These are phyloP conservation scores for Pogoniulus pusillus DNA, from an alignment of 2,797 vertebrate genomes.

Conservation along the genomic window DNA sequence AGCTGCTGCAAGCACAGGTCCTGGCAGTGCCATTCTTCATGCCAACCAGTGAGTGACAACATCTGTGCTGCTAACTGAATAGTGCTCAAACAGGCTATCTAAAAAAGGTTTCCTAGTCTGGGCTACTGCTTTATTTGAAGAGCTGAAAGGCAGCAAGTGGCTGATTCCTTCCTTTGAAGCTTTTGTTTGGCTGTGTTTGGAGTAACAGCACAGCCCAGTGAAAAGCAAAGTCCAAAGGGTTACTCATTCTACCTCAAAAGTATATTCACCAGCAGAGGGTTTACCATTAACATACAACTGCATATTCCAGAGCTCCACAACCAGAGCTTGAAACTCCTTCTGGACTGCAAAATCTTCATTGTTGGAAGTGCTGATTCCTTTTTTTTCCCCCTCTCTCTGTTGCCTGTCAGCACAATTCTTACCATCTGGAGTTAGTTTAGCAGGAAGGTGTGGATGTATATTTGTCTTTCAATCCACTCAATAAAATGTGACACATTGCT, in stretches of 20 bases:
- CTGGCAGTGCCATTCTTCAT: neutral
- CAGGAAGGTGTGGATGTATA: constrained; percentile 91
- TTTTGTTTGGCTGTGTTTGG: constrained; percentile 27
- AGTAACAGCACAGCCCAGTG: constrained; percentile 48
- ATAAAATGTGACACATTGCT: constrained; percentile 94
- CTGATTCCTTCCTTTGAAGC: constrained; percentile 21
- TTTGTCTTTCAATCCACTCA: constrained; percentile 92
- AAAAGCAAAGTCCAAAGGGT: constrained; percentile 3
- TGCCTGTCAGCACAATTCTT: constrained; percentile 4
- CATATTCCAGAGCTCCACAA: neutral
- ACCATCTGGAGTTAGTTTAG: constrained; percentile 63
- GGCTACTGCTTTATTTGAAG: constrained; percentile 20
- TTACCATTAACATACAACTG: neutral
- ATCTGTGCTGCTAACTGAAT: neutral
- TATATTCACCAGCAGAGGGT: neutral
- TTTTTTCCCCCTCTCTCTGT: neutral
- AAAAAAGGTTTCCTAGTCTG: neutral
- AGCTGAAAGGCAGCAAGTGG: constrained; percentile 42
- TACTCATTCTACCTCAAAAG: constrained; percentile 18
- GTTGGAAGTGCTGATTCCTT: neutral
- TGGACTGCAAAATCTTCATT: constrained; percentile 11
- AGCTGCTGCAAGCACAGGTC: rapidly evolving
- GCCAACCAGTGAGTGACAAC: neutral
- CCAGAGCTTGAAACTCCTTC: neutral
- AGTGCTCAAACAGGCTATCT: constrained; percentile 20